Percentiles rank a stretch among this genome's conserved stretches.
phyloP scores from a whole-genome alignment of 2,888 invertebrate species.

The Troides oblongomaculatus region DNA sequence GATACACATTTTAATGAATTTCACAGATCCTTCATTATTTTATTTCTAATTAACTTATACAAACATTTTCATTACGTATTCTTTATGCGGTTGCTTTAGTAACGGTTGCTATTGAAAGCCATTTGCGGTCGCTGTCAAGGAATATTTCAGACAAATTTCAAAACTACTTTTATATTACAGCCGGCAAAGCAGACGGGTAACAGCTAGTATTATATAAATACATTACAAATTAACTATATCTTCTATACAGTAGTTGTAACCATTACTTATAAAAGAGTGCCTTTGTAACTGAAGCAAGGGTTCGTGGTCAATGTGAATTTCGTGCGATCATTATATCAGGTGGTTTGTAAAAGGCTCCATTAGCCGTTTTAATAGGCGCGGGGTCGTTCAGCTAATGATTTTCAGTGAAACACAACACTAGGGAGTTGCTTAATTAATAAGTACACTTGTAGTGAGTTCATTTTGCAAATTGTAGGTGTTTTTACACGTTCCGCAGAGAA shows the following conservation, averaged over 20 bases:
- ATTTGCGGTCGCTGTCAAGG: too few species aligned
- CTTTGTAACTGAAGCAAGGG: neutral
- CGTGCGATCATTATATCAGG: slow-evolving; percentile 15
- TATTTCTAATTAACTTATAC: too few species aligned
- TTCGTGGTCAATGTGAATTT: slow-evolving; percentile 9
- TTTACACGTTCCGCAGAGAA: neutral
- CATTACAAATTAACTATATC: neutral
- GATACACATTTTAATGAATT: too few species aligned
- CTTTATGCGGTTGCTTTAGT: too few species aligned
- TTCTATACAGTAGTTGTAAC: neutral
- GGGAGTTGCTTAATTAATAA: slow-evolving; percentile 29
- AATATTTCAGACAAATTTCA: too few species aligned
- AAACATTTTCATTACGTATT: too few species aligned
- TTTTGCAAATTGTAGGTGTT: slow-evolving; percentile 7
- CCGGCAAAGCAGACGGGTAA: too few species aligned
- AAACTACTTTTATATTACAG: too few species aligned
- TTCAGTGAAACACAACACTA: slow-evolving; percentile 23
- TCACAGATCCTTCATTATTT: too few species aligned
- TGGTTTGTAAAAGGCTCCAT: slow-evolving; percentile 23
- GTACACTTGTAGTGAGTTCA: slow-evolving; percentile 16
- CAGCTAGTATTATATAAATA: neutral
- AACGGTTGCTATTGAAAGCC: too few species aligned
- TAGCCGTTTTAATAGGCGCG: slow-evolving; percentile 25
- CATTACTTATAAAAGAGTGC: neutral
- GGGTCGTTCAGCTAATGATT: slow-evolving; percentile 24